A percentile compares a stretch with the other conserved stretches of the same genome.
Conservation (phyloP, 1,140 invertebrate species). For the Heliconius hewitsoni region DNA sequence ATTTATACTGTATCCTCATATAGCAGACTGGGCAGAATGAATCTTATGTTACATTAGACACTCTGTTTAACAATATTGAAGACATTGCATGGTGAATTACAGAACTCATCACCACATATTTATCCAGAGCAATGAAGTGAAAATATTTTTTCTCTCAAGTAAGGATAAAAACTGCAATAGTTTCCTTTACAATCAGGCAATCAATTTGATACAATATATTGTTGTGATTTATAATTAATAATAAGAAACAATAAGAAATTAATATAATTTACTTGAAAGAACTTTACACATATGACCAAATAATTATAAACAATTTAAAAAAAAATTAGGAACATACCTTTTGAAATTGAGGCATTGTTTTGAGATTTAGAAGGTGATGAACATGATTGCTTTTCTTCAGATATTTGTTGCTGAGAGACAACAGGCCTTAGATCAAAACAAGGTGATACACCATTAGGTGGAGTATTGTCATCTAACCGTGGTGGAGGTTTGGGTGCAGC, state of each 20-base stretch:
- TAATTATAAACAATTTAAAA: not conserved
- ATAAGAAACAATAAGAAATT: not conserved
- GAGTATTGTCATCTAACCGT: slow-evolving; percentile 65
- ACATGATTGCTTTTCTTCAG: slow-evolving; percentile 64
- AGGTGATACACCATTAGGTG: slow-evolving; percentile 73
- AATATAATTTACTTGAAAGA: not conserved
- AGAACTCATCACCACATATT: too few species aligned
- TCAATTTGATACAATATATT: too few species aligned
- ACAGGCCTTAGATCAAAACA: slow-evolving; percentile 73
- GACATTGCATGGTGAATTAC: too few species aligned
- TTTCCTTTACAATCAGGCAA: too few species aligned
- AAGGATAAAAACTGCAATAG: too few species aligned
- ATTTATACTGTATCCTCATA: too few species aligned
- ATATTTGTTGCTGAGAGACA: slow-evolving; percentile 70
- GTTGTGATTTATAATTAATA: too few species aligned
- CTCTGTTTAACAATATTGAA: too few species aligned
- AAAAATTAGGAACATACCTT: slow-evolving; percentile 44
- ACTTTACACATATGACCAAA: not conserved
- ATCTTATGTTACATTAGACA: too few species aligned
- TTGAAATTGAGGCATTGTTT: slow-evolving; percentile 44
- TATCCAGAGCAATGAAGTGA: too few species aligned
- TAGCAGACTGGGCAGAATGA: too few species aligned
- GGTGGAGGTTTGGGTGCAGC: slow-evolving; percentile 71
- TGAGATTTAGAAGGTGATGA: slow-evolving; percentile 56
- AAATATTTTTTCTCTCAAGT: too few species aligned